Percentiles rank a stretch among this genome's conserved stretches.
These are phyloP conservation scores for Diglossa cyanea DNA, from an alignment of 2,797 vertebrate species.

Conservation along the genomic window DNA sequence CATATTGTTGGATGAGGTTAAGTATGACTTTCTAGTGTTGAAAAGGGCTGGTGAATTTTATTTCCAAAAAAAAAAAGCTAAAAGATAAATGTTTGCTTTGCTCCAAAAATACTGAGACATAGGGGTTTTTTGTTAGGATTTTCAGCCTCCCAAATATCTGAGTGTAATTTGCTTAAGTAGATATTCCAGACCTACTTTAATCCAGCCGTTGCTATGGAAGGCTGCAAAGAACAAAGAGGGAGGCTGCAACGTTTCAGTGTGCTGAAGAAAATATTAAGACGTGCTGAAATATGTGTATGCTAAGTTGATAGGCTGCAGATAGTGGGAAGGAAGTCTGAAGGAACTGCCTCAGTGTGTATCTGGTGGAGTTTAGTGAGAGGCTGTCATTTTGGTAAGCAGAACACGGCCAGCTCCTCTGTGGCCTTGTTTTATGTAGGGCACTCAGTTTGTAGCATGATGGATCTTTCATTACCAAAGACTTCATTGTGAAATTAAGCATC, in stretches of 20 bases:
- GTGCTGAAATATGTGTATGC: neutral
- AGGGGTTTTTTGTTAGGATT: neutral
- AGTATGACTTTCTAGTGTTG: slow-evolving; percentile 5
- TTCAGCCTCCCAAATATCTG: neutral
- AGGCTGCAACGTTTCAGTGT: neutral
- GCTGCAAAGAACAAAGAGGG: neutral
- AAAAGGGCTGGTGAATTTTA: slow-evolving; percentile 40
- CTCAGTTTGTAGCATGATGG: slow-evolving; percentile 39
- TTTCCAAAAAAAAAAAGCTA: neutral
- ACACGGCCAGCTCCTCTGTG: neutral
- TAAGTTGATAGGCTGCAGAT: neutral
- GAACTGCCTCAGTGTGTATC: neutral
- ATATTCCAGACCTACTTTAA: slow-evolving; percentile 46
- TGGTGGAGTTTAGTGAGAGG: neutral
- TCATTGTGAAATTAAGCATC: neutral
- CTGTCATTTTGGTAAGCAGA: neutral
- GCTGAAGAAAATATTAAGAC: slow-evolving; percentile 38
- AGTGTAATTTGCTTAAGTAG: slow-evolving; percentile 61
- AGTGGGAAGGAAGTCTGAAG: neutral
- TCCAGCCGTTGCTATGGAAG: neutral
- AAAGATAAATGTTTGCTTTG: neutral
- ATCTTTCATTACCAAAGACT: slow-evolving; percentile 44
- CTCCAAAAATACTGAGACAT: neutral
- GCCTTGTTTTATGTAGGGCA: slow-evolving; percentile 48
- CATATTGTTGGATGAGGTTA: slow-evolving; percentile 7